These are phyloP conservation scores for Macaria notata DNA, from an alignment of 2,888 invertebrate species.

Conservation along the genomic window DNA sequence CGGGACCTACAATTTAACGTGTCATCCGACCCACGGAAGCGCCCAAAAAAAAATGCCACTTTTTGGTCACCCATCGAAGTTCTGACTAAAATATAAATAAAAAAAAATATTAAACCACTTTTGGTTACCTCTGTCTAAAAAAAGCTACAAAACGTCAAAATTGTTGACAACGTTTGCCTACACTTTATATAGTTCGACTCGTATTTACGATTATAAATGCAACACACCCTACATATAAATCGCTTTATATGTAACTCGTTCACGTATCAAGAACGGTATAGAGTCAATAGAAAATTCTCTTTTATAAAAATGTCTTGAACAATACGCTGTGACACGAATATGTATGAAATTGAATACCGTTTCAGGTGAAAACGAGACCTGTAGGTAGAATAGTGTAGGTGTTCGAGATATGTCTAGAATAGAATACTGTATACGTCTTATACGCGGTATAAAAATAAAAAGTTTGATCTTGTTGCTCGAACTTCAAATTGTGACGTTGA, in stretches of 20 bases:
- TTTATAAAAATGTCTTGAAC: conserved; percentile 15
- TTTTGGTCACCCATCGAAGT: too few relatives aligned
- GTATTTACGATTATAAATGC: neutral
- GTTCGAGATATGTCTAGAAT: too few relatives aligned
- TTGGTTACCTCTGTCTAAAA: neutral
- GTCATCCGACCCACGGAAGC: too few relatives aligned
- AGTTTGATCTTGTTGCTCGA: too few relatives aligned
- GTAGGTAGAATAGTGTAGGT: too few relatives aligned
- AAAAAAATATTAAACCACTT: neutral
- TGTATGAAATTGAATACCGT: conserved; percentile 30
- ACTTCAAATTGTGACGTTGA: too few relatives aligned
- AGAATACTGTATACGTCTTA: too few relatives aligned
- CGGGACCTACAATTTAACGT: too few relatives aligned
- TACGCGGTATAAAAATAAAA: too few relatives aligned
- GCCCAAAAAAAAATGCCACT: too few relatives aligned
- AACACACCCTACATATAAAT: neutral
- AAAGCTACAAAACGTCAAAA: neutral
- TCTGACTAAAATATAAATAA: too few relatives aligned
- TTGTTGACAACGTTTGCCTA: neutral
- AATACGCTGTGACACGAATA: conserved; percentile 23
- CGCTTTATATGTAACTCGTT: neutral
- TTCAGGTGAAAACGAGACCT: neutral
- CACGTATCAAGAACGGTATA: conserved; percentile 17
- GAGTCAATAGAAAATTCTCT: conserved; percentile 19
- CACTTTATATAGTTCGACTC: neutral